phyloP scores from a whole-genome alignment of 2,888 invertebrate genomes.

The Coenonympha glycerion region DNA sequence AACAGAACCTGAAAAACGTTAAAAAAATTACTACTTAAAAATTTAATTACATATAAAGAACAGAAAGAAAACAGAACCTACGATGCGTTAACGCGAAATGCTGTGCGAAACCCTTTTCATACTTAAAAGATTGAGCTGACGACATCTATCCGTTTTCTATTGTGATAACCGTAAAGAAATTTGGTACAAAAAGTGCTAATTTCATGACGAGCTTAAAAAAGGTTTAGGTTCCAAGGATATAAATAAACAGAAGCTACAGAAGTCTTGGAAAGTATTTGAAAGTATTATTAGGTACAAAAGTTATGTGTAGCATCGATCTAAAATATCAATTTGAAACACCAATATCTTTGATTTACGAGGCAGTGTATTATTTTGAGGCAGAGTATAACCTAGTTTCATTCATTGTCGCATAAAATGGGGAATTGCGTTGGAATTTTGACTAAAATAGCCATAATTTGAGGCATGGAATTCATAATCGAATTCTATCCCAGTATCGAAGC shows the following conservation, averaged over 20 bases:
- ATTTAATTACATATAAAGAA: too few relatives aligned
- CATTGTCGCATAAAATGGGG: conserved; percentile 4
- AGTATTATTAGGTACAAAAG: background rate
- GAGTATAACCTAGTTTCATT: conserved; percentile 11
- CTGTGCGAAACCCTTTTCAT: too few relatives aligned
- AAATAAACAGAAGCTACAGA: too few relatives aligned
- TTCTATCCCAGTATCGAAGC: conserved; percentile 7
- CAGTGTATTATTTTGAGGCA: conserved; percentile 4
- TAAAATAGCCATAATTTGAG: conserved; percentile 11
- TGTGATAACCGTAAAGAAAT: too few relatives aligned
- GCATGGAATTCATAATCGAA: conserved; percentile 10
- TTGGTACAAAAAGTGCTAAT: too few relatives aligned
- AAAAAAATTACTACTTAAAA: too few relatives aligned
- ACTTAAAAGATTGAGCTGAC: too few relatives aligned
- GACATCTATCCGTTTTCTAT: too few relatives aligned
- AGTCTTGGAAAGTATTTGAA: background rate
- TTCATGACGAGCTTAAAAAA: background rate
- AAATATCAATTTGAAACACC: conserved; percentile 4
- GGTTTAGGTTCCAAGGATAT: too few relatives aligned
- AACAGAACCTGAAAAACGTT: too few relatives aligned
- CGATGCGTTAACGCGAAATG: too few relatives aligned
- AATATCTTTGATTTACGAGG: conserved; percentile 4
- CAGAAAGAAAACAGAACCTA: too few relatives aligned
- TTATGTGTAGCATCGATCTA: background rate
- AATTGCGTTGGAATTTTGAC: conserved; percentile 10